Conservation (phyloP, 2,888 invertebrate species). For the Apamea sordens region DNA sequence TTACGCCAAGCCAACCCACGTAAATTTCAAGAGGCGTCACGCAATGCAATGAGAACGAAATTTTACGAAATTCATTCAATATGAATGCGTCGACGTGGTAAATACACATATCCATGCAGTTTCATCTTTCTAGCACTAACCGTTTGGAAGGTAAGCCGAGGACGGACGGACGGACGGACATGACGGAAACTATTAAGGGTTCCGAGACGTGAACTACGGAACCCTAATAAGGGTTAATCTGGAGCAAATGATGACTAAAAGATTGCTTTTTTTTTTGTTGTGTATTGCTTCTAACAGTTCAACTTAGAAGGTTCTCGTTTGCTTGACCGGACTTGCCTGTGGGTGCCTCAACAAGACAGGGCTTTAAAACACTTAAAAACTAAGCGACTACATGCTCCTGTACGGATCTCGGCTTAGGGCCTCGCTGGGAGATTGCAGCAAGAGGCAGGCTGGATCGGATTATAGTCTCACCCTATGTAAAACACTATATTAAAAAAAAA, state of each 20-base stretch:
- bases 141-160: too few species aligned
- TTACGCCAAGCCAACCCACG: conserved; percentile 1
- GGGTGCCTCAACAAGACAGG: not conserved
- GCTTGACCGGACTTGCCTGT: not conserved
- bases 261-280: not conserved
- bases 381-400: too few species aligned
- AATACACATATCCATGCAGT: too few species aligned
- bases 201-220: too few species aligned
- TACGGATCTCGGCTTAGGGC: too few species aligned
- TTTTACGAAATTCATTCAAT: conserved; percentile 11
- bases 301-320: too few species aligned
- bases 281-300: too few species aligned
- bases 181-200: too few species aligned
- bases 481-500: too few species aligned
- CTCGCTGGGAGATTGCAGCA: not conserved
- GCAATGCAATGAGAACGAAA: not conserved
- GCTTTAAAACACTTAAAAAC: not conserved
- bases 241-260: not conserved
- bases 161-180: too few species aligned
- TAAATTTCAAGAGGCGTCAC: not conserved
- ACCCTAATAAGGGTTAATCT: not conserved
- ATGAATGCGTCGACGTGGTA: not conserved
- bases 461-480: not conserved
- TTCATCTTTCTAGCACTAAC: too few species aligned
- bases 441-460: not conserved